These are phyloP conservation scores for Prosapia bicincta DNA, from an alignment of 2,888 invertebrate species.

Conservation along the genomic window DNA sequence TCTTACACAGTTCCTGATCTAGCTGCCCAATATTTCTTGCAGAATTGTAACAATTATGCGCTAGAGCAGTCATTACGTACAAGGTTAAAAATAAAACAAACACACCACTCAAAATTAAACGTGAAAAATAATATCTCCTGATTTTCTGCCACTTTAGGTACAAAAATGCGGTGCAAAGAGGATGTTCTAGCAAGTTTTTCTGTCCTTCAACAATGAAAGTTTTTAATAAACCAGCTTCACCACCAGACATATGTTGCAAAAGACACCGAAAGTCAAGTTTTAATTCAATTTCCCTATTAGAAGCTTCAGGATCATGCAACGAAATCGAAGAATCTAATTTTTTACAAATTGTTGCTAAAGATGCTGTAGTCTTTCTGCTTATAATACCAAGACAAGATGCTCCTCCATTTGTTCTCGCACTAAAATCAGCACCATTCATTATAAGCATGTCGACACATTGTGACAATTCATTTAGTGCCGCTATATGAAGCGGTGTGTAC, in stretches of 20 bases:
- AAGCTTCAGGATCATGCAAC: conserved; percentile 49
- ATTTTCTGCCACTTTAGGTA: conserved; percentile 90
- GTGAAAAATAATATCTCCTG: conserved; percentile 78
- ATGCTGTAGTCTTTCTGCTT: conserved; percentile 81
- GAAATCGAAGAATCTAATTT: conserved; percentile 74
- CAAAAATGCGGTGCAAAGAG: conserved; percentile 81
- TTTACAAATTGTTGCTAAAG: conserved; percentile 76
- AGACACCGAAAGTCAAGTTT: conserved; percentile 79
- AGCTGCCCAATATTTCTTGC: conserved; percentile 50
- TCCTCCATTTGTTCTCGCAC: conserved; percentile 81
- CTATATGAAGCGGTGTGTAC: conserved; percentile 80
- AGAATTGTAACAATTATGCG: conserved; percentile 81
- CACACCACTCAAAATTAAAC: conserved; percentile 72
- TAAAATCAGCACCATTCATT: conserved; percentile 84
- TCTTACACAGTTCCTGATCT: conserved; percentile 57
- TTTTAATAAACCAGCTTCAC: conserved; percentile 82
- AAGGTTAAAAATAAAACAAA: conserved; percentile 77
- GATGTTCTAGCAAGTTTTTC: conserved; percentile 81
- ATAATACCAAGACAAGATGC: conserved; percentile 83
- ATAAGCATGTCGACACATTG: conserved; percentile 82
- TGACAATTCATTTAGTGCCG: conserved; percentile 79
- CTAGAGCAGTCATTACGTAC: conserved; percentile 76
- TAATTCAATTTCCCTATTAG: conserved; percentile 76
- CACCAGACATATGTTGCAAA: conserved; percentile 75
- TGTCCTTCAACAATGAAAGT: conserved; percentile 87